Conservation (phyloP, 2,888 invertebrate species). For the Meloe dianella region DNA sequence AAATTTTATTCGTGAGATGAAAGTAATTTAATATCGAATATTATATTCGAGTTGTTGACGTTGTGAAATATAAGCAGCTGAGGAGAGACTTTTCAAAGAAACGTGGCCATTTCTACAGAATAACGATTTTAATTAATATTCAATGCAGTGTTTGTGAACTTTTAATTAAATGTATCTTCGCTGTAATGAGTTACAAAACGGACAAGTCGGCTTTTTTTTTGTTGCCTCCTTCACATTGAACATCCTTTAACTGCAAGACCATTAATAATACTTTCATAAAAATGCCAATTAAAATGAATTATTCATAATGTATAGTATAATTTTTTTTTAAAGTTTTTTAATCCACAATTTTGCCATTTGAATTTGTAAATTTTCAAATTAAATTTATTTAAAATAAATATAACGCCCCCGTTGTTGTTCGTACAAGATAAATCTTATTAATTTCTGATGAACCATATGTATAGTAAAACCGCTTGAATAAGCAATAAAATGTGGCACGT, state of each 20-base stretch:
- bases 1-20: constrained; percentile 17
- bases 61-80: constrained; percentile 7
- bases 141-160: constrained; percentile 43
- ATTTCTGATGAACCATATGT: not conserved
- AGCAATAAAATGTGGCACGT: constrained; percentile 36
- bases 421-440: constrained; percentile 1
- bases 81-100: constrained; percentile 18
- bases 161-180: constrained; percentile 49
- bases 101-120: constrained; percentile 30
- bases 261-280: constrained; percentile 6
- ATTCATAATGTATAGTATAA: not conserved
- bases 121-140: constrained; percentile 49
- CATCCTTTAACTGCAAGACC: constrained; percentile 19
- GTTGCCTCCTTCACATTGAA: constrained; percentile 22
- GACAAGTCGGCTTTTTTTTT: constrained; percentile 22
- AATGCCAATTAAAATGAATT: constrained; percentile 7
- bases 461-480: constrained; percentile 31
- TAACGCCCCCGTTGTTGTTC: not conserved
- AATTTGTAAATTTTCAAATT: not conserved
- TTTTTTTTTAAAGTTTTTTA: not conserved
- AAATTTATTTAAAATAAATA: not conserved
- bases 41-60: constrained; percentile 36
- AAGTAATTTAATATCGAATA: constrained; percentile 36
- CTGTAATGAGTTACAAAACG: constrained; percentile 40
- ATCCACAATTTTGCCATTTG: not conserved